Conservation (phyloP, 2,888 invertebrate species). For the Diogma glabrata region DNA sequence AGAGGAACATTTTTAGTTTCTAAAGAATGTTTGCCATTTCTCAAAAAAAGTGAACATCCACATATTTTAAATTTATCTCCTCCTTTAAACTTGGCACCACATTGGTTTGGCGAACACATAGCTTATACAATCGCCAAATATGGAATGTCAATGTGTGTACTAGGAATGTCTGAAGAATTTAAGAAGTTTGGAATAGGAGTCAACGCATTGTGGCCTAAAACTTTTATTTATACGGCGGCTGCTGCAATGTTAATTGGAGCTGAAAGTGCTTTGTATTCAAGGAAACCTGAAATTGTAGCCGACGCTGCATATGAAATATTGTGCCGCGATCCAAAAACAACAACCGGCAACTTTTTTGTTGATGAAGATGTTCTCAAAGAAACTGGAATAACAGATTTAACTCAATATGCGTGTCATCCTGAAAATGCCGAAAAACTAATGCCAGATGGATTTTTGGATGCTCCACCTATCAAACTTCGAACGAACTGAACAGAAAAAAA, state of each 20-base stretch:
- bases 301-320: constrained; percentile 34
- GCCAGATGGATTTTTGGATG: constrained; percentile 79
- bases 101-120: constrained; percentile 83
- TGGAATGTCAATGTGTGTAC: constrained; percentile 96
- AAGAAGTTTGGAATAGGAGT: constrained; percentile 72
- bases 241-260: constrained; percentile 71
- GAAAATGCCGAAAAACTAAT: constrained; percentile 54
- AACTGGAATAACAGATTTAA: constrained; percentile 73
- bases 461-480: too few relatives aligned
- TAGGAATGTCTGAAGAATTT: constrained; percentile 93
- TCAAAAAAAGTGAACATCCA: constrained; percentile 77
- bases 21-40: constrained; percentile 75
- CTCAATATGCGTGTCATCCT: constrained; percentile 73
- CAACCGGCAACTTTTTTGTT: constrained; percentile 82
- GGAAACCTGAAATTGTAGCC: constrained; percentile 35
- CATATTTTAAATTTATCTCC: constrained; percentile 94
- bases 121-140: constrained; percentile 99
- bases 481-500: too few relatives aligned
- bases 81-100: constrained; percentile 75
- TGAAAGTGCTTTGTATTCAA: constrained; percentile 28
- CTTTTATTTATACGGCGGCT: constrained; percentile 89
- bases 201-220: constrained; percentile 93
- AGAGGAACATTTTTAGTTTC: constrained; percentile 92
- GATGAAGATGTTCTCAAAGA: constrained; percentile 77
- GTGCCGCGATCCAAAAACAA: constrained; percentile 58